phyloP scores from a whole-genome alignment of 2,797 vertebrate species.

The Hoplostethus mediterraneus region DNA sequence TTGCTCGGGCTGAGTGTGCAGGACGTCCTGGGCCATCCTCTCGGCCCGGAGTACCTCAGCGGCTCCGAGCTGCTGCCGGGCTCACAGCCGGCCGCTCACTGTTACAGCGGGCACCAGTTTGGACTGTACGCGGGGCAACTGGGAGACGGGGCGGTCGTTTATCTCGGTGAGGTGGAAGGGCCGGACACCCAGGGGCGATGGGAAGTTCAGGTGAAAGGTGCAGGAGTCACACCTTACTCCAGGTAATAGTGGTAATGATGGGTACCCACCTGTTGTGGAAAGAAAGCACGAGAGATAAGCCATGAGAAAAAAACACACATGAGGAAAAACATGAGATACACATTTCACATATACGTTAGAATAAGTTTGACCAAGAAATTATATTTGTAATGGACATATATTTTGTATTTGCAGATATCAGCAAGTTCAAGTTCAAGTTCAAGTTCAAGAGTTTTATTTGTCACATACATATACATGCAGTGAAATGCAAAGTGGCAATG shows the following conservation, averaged over 20 bases:
- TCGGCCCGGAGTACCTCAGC: conserved; percentile 80
- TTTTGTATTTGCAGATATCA: too few relatives aligned
- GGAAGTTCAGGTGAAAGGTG: conserved; percentile 93
- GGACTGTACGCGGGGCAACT: conserved; percentile 91
- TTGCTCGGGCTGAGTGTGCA: conserved; percentile 81
- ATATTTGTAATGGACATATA: too few relatives aligned
- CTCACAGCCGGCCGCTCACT: conserved; percentile 89
- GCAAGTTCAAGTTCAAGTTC: too few relatives aligned
- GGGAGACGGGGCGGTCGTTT: conserved; percentile 91
- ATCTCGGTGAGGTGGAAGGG: conserved; percentile 88
- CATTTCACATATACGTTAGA: too few relatives aligned
- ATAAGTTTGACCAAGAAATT: too few relatives aligned
- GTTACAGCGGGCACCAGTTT: conserved; percentile 93
- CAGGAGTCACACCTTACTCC: conserved; percentile 90
- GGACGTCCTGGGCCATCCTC: conserved; percentile 46
- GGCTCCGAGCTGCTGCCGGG: conserved; percentile 86
- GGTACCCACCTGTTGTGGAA: too few relatives aligned
- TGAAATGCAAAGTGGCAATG: too few relatives aligned
- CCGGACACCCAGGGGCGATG: conserved; percentile 65
- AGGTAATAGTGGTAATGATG: conserved; percentile 73
- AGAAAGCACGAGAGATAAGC: too few relatives aligned
- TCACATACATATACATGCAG: too few relatives aligned
- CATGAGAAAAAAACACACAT: too few relatives aligned
- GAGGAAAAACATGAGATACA: too few relatives aligned
- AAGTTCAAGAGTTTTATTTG: too few relatives aligned